Conservation (phyloP, 2,888 invertebrate species). For the Athalia circularis region DNA sequence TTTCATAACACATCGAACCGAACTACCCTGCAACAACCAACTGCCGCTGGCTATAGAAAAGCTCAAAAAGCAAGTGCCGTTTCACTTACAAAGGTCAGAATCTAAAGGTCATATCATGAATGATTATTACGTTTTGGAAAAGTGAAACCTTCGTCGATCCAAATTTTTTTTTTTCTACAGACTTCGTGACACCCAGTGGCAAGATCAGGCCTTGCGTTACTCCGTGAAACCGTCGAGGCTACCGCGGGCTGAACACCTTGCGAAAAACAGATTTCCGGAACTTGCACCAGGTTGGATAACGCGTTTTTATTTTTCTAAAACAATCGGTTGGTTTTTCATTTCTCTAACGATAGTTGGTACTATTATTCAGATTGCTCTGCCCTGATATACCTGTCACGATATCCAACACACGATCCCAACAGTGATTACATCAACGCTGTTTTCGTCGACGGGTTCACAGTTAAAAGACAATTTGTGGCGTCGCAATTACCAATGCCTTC, state of each 20-base stretch:
- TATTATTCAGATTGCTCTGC: neutral
- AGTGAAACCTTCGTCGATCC: neutral
- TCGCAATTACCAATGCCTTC: conserved; percentile 74
- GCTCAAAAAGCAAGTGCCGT: conserved; percentile 60
- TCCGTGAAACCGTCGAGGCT: conserved; percentile 47
- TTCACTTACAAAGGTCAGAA: conserved; percentile 67
- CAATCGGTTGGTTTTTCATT: neutral
- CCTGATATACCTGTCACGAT: conserved; percentile 62
- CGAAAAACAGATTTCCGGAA: conserved; percentile 71
- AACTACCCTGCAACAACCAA: conserved; percentile 68
- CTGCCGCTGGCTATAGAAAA: conserved; percentile 61
- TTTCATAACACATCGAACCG: conserved; percentile 69
- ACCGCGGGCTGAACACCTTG: conserved; percentile 58
- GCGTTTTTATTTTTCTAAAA: neutral
- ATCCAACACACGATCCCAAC: conserved; percentile 66
- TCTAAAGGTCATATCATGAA: neutral
- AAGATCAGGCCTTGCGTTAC: conserved; percentile 70
- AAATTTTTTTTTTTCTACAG: conserved; percentile 48
- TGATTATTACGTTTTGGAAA: neutral
- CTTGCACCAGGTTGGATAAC: conserved; percentile 67
- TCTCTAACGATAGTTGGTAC: neutral
- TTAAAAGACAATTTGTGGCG: conserved; percentile 71
- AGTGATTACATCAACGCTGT: conserved; percentile 75
- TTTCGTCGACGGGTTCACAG: conserved; percentile 69
- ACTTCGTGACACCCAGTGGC: conserved; percentile 71